Base-by-base conservation (phyloP, 2,113 vertebrate species). In the Nyctereutes procyonoides region DNA sequence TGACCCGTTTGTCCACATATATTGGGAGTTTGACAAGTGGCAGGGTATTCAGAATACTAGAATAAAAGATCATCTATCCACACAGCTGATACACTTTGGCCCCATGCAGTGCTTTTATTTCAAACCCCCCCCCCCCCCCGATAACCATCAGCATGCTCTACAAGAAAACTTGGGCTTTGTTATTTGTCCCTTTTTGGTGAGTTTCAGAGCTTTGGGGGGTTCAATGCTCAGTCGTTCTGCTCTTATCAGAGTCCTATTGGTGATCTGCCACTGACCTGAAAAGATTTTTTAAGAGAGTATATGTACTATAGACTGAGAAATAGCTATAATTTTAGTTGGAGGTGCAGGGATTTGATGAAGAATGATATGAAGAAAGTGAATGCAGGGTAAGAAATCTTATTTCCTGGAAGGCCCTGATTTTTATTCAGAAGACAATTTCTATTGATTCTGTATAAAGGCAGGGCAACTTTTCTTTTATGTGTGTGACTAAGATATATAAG, bases 381-480 rank as follows among this genome's bases (percentile, higher is more conserved):
- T 17, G 58, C 11, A 73, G 5, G 1, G 4, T 56, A 69, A 24
- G 86, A 69, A 90, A n/a, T 60, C 51, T 58, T 63, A 83, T 90
- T 90, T 90, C 38, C 74, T 85, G 63, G 83, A 94, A 73, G 15
- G 28, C 26, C 26, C 17, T 93, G 24, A 80, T 73, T 71, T 94
- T 88, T 79, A 88, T 89, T 96, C 93, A 96, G 91, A 85, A 87
- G 63, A 93, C 88, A 76, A 43, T 93, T 15, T 53, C 62, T 92
- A 96, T 77, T 90, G 89, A 96, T 90, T 89, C 19, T 83, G 6
- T 73, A 79, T 88, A 95, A 96, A 98, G 69, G 58, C 71, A 94
- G 15, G 22, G 51, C 24, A 79, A 71, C 38, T 95, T 74, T 92
- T 93, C 28, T 65, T 92, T 95, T 62, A 90, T 19, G 35, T 48